Conservation (phyloP, 2,113 vertebrate species). For the Diadophis punctatus region DNA sequence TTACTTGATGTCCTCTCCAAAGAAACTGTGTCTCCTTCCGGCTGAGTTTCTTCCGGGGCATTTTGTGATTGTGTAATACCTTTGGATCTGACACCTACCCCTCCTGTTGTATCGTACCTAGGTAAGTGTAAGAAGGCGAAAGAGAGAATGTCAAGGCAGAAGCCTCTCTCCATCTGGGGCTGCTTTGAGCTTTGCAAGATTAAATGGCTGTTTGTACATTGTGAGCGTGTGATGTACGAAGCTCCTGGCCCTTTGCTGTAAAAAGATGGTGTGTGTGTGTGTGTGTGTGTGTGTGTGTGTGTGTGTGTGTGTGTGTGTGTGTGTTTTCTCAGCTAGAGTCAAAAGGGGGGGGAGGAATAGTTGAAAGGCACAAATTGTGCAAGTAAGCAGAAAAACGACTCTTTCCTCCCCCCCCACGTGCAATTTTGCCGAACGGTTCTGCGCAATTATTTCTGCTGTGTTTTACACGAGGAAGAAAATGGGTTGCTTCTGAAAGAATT, state of each 20-base stretch:
- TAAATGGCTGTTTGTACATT: neutral
- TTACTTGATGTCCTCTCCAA: neutral
- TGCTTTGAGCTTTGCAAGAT: neutral
- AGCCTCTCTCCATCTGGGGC: neutral
- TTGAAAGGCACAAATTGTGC: slow-evolving; percentile 66
- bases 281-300: slow-evolving; percentile 34
- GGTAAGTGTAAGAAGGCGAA: neutral
- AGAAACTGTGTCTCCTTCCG: neutral
- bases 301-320: slow-evolving; percentile 46
- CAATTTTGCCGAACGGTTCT: slow-evolving; percentile 67
- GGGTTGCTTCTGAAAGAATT: slow-evolving; percentile 62
- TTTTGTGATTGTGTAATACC: neutral
- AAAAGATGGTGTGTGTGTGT: slow-evolving; percentile 52
- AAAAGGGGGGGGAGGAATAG: slow-evolving; percentile 30
- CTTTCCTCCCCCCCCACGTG: slow-evolving; percentile 63
- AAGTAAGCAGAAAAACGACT: slow-evolving; percentile 68
- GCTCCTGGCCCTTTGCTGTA: neutral
- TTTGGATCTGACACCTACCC: neutral
- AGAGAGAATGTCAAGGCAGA: neutral
- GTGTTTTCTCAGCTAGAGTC: slow-evolving; percentile 57
- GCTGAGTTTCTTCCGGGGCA: neutral
- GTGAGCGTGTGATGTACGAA: neutral
- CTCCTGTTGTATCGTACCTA: neutral
- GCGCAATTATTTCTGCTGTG: slow-evolving; percentile 62
- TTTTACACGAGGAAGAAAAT: slow-evolving; percentile 66